Evolutionary conservation across 2,113 vertebrate species (phyloP), one percentile per base, ranked within the genome.

Genomic region (Rhabdomys dilectus): DNA sequence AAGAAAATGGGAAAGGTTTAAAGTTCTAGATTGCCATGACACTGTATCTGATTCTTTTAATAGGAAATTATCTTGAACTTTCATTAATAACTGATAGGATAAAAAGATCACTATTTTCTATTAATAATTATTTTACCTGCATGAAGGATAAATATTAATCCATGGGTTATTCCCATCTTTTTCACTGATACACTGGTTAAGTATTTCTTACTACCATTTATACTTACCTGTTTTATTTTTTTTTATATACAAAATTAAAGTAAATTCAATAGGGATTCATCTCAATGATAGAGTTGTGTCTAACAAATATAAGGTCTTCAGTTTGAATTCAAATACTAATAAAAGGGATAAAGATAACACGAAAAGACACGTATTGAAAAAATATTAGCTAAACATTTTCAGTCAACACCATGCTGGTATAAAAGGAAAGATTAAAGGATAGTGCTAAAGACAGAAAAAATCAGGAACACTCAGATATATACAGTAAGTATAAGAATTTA

Each of bases 381-480:
- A 76, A 34, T 42, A 31, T 92, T 89, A 82, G 15, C 19, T 48
- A 2, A 89, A 82, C 58, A 68, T 4, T 87, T 93, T 66, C 73
- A 96, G 51, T 93, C 34, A 13, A 84, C 36, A 10, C 3, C 19
- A 94, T 24, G 16, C 12, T 70, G 8, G 62, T 68, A 62, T 21
- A 78, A 34, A 60, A n/a, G 9, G 62, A 70, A 92, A 91, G 53
- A 62, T 93, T 75, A 95, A 91, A 91, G 22, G 11, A 81, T 0
- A 66, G 51, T 95, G 2, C 12, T 91, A 91, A 92, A 19, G 31
- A 91, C 78, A 45, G n/a, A 62, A 42, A 96, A 94, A 75, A 45
- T 72, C 58, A 31, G n/a, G 15, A 19, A n/a, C 3, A 64, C 86
- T 82, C 22, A 93, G 68, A 39, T 78, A 13, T 84, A 1, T 85